These are phyloP conservation scores for Koerneria pararmatus DNA, from an alignment of 2,888 invertebrate genomes.

Conservation along the genomic window DNA sequence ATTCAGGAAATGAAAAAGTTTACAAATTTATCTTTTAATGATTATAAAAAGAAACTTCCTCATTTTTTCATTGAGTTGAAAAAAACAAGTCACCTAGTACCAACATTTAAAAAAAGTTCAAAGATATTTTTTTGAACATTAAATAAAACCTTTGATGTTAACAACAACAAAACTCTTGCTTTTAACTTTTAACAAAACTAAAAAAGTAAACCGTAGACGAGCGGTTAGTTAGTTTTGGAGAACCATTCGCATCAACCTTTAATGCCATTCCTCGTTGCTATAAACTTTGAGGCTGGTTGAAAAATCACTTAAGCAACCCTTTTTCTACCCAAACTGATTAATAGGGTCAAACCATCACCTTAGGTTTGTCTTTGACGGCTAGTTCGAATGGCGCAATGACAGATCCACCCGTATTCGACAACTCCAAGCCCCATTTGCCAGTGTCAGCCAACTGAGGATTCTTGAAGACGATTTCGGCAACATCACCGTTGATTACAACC, in stretches of 20 bases:
- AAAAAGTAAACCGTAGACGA: too few species aligned
- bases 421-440: constrained; percentile 85
- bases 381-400: constrained; percentile 64
- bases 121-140: too few species aligned
- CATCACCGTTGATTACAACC: constrained; percentile 83
- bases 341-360: constrained; percentile 33
- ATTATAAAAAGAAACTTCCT: background rate
- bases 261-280: too few species aligned
- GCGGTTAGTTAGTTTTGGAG: too few species aligned
- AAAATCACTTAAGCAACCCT: too few species aligned
- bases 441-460: constrained; percentile 72
- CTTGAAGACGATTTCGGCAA: constrained; percentile 82
- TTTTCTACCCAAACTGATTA: too few species aligned
- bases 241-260: too few species aligned
- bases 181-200: too few species aligned
- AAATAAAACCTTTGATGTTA: too few species aligned
- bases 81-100: background rate
- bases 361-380: constrained; percentile 60
- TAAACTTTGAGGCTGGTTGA: too few species aligned
- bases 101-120: too few species aligned
- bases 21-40: background rate
- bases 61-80: background rate
- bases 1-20: constrained; percentile 6
- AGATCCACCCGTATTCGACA: constrained; percentile 83
- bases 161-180: too few species aligned